A percentile compares a stretch with the other conserved stretches of the same genome.
These are phyloP conservation scores for Periophthalmus modestus DNA, from an alignment of 2,113 vertebrate species.

Conservation along the genomic window DNA sequence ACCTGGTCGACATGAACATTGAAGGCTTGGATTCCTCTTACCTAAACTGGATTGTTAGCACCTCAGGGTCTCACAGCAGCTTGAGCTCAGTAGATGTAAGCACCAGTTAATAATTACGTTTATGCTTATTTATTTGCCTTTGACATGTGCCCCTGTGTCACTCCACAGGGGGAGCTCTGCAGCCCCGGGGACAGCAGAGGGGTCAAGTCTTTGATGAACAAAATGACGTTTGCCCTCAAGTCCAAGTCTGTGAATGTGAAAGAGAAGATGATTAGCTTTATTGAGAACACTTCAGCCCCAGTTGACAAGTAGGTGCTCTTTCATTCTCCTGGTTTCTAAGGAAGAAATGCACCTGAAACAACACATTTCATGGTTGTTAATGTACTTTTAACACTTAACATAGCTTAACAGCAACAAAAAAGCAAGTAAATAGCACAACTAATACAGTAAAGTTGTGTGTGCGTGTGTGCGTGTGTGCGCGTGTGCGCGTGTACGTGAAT, in stretches of 20 bases:
- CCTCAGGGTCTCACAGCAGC: slow-evolving; percentile 90
- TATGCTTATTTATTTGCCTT: neutral
- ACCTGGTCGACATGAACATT: slow-evolving; percentile 96
- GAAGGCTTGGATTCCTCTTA: slow-evolving; percentile 96
- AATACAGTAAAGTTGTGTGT: too few species aligned
- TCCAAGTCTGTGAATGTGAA: slow-evolving; percentile 97
- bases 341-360: neutral
- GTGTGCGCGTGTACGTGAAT: too few species aligned
- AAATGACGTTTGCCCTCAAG: slow-evolving; percentile 98
- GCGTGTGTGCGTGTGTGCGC: too few species aligned
- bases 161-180: slow-evolving; percentile 86
- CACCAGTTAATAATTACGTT: neutral
- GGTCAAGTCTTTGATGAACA: slow-evolving; percentile 97
- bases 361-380: neutral
- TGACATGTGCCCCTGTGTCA: neutral
- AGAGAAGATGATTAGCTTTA: slow-evolving; percentile 99
- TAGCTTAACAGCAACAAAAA: too few species aligned
- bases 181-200: slow-evolving; percentile 89
- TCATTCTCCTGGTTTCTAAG: neutral
- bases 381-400: neutral
- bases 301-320: slow-evolving; percentile 87
- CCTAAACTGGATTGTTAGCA: slow-evolving; percentile 97
- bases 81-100: slow-evolving; percentile 90
- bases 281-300: slow-evolving; percentile 96
- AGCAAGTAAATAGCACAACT: too few species aligned